Conservation (phyloP, 2,888 invertebrate species). For the Cryptops parisi region DNA sequence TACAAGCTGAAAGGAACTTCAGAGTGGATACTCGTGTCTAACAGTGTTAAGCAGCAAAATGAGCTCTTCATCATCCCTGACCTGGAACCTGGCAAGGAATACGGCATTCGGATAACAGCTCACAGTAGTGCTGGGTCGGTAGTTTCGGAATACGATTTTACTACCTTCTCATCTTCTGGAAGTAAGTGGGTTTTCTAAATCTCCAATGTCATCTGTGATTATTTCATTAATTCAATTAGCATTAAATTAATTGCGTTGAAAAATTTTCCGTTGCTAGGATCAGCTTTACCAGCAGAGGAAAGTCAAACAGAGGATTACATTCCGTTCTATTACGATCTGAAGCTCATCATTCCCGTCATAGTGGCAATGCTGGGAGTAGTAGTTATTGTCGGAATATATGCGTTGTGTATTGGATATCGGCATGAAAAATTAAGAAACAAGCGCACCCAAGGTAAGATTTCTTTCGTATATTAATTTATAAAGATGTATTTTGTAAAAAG, state of each 20-base stretch:
- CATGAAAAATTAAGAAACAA: conserved; percentile 4
- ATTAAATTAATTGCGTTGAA: too few species aligned
- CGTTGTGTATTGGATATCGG: conserved; percentile 13
- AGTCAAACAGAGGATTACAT: conserved; percentile 9
- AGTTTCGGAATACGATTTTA: conserved; percentile 15
- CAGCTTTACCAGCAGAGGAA: neutral
- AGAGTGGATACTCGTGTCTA: conserved; percentile 17
- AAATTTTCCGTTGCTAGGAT: too few species aligned
- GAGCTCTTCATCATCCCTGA: conserved; percentile 12
- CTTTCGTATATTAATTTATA: too few species aligned
- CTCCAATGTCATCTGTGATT: neutral
- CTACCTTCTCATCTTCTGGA: conserved; percentile 12
- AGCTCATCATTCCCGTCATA: conserved; percentile 15
- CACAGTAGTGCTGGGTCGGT: conserved; percentile 17
- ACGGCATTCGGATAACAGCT: conserved; percentile 15
- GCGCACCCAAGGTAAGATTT: neutral
- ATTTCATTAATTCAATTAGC: conserved; percentile 1
- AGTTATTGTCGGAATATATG: conserved; percentile 16
- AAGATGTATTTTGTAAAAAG: too few species aligned
- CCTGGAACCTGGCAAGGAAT: conserved; percentile 11
- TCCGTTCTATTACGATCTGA: conserved; percentile 17
- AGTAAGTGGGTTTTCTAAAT: conserved; percentile 3
- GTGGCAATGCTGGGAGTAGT: conserved; percentile 13
- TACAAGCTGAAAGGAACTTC: conserved; percentile 34
- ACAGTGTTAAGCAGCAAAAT: conserved; percentile 12